A percentile compares a stretch with the other conserved stretches of the same genome.
Conservation (phyloP, 2,113 vertebrate genomes). For the Paralichthys olivaceus region DNA sequence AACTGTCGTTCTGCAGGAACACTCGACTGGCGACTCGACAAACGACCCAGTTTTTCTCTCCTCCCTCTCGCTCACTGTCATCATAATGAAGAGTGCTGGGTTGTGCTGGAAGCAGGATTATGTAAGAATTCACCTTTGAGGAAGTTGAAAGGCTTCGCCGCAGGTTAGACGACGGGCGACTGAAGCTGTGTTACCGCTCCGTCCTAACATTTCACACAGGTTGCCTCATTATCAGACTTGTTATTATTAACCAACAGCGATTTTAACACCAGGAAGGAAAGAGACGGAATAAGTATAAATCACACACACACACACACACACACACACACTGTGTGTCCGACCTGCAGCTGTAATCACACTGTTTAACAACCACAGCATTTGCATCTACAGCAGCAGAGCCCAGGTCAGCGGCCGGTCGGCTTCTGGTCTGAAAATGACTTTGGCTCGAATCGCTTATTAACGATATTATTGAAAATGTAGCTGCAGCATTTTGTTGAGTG, state of each 20-base stretch:
- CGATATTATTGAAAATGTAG: too few species aligned
- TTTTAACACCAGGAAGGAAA: neutral
- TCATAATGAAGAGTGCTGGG: conserved; percentile 41
- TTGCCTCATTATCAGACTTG: conserved; percentile 65
- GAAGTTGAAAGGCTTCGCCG: conserved; percentile 69
- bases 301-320: too few species aligned
- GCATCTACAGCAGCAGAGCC: too few species aligned
- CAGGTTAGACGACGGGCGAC: conserved; percentile 40
- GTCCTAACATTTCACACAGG: conserved; percentile 37
- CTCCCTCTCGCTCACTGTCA: conserved; percentile 3
- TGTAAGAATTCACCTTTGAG: conserved; percentile 60
- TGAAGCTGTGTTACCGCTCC: conserved; percentile 27
- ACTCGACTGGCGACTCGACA: neutral
- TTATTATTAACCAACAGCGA: conserved; percentile 18
- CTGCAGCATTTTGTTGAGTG: too few species aligned
- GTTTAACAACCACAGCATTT: too few species aligned
- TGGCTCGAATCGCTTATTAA: too few species aligned
- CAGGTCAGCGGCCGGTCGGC: too few species aligned
- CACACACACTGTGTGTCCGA: neutral
- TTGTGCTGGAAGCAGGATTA: conserved; percentile 57
- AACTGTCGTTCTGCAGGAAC: neutral
- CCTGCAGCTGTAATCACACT: neutral
- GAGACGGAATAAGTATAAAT: too few species aligned
- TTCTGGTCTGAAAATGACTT: too few species aligned
- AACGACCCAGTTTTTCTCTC: conserved; percentile 7